Base-by-base conservation (phyloP, 37 sponge, comb jelly and placozoan genomes). In the Chondrilla cf. caribensis region DNA sequence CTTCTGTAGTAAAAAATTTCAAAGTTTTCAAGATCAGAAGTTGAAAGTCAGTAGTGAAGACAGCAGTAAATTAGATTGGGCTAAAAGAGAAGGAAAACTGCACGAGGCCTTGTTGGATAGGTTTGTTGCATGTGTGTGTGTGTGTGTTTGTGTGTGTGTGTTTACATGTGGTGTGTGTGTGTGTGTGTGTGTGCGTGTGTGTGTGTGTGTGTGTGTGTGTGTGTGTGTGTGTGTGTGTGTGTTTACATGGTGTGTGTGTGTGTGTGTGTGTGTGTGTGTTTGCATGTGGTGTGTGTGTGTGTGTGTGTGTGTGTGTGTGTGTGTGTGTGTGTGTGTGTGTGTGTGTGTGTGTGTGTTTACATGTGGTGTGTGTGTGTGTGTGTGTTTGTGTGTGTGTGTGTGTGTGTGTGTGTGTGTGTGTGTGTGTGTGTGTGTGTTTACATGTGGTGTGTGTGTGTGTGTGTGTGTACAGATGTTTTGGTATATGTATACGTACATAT, bases 61-160 rank as follows among this genome's bases (percentile, higher is more conserved):
- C 58, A n/a, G 73, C 18, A 51, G 39, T 4, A 65, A 5, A 19
- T 77, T 93, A 39, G 70, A 87, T 25, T 54, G 42, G 37, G 91
- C 94, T 2, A 84, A 77, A 24, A 26, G 57, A 8, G 33, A 79
- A 29, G 94, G 94, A 15, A 84, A 82, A 39, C 80, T 93, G 4
- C 91, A 93, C 33, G 94, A 93, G 29, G 86, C 86, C 41, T 42
- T 93, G 59, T 70, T 93, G 54, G 94, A 93, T 78, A 84, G 87
- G 87, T 86, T 28, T 62, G 64, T 62, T 9, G n/a, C n/a, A n/a
- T 62, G 64, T 62, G 64, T 62, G 64, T 62, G 8, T 62, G 29
- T 62, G 64, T 62, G 29, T 62, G 64, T 15, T 7, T 86, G 47
- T 62, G 64, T 62, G 64, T 62, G 64, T 62, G 64, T 62, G 64